Evolutionary conservation across 2,113 vertebrate species (phyloP), one percentile per base, ranked within the genome.

Genomic region (Stercorarius parasiticus): DNA sequence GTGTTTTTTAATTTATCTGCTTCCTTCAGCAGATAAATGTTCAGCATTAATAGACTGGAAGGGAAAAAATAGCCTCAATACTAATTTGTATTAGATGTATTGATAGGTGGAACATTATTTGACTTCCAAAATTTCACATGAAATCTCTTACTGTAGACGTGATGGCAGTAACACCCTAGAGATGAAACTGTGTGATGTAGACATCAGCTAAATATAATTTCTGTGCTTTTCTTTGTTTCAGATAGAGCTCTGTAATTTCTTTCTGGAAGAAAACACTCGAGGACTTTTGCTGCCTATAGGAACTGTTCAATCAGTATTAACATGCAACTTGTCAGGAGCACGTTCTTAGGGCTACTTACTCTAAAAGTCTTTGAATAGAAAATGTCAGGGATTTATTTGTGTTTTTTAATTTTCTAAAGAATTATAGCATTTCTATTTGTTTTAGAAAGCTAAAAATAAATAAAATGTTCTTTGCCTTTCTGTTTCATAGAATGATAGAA

Each of bases 281-380:
- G 94, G 85, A 93, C 49, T 93, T 95, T 69, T 95, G 88, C 91
- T 94, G 73, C 95, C 97, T 95, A 55, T 92, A 96, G 97, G 96
- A 98, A 95, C 96, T 86, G 43, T 94, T 97, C 97, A 91, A 53
- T 98, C 96, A 97, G 43, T 59, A 58, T 95, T 66, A 92, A 83
- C 79, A 19, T 81, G 50, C 82, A 58, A 23, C 82, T 97, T 84
- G 55, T 97, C 90, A 95, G 83, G 86, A 83, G 94, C 38, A 47
- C 45, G 23, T 59, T 95, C 89, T 78, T 92, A 84, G 86, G 95
- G 96, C 93, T 76, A 65, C 59, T 96, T 59, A 27, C 17, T 72
- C 65, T 71, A 86, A 88, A 92, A 77, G 71, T 81, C 80, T 95
- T 93, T 72, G 76, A 87, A 49, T 49, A 64, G 76, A 82, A 93